phyloP scores from a whole-genome alignment of 2,888 invertebrate species.

The Meandrusa payeni region DNA sequence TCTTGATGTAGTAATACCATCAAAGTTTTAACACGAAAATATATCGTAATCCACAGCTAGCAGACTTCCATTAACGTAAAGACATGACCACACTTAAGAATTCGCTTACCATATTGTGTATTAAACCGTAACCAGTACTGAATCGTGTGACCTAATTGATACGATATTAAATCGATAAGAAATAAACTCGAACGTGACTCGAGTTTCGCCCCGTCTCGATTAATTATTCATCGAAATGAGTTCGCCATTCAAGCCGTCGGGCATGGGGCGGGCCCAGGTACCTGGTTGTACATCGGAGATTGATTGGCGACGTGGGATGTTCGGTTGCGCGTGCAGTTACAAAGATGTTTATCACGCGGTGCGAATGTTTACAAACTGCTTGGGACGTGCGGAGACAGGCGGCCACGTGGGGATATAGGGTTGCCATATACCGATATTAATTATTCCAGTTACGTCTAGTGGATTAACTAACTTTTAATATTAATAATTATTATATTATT shows the following conservation, averaged over 20 bases:
- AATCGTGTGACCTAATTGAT: constrained; percentile 20
- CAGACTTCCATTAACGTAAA: constrained; percentile 1
- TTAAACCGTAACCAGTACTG: constrained; percentile 1
- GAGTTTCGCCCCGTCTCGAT: constrained; percentile 54
- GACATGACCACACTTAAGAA: neutral
- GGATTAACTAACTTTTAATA: too few species aligned
- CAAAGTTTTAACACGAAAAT: too few species aligned
- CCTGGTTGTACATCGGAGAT: constrained; percentile 20
- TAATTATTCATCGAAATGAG: constrained; percentile 66
- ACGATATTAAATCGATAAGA: constrained; percentile 30
- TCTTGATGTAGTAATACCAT: too few species aligned
- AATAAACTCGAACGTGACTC: constrained; percentile 35
- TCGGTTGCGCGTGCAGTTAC: constrained; percentile 15
- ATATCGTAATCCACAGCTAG: too few species aligned
- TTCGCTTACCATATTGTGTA: constrained; percentile 5
- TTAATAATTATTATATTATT: too few species aligned
- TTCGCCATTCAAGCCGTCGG: constrained; percentile 37
- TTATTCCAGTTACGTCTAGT: too few species aligned
- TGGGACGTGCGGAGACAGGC: constrained; percentile 33
- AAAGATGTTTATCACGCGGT: constrained; percentile 26
- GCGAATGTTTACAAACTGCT: constrained; percentile 54
- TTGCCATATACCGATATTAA: constrained; percentile 3
- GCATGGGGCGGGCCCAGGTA: constrained; percentile 30
- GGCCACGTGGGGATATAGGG: constrained; percentile 32
- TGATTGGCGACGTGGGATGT: constrained; percentile 15